These are phyloP conservation scores for Meteorus sp. DNA, from an alignment of 1,140 invertebrate genomes.

Conservation along the genomic window DNA sequence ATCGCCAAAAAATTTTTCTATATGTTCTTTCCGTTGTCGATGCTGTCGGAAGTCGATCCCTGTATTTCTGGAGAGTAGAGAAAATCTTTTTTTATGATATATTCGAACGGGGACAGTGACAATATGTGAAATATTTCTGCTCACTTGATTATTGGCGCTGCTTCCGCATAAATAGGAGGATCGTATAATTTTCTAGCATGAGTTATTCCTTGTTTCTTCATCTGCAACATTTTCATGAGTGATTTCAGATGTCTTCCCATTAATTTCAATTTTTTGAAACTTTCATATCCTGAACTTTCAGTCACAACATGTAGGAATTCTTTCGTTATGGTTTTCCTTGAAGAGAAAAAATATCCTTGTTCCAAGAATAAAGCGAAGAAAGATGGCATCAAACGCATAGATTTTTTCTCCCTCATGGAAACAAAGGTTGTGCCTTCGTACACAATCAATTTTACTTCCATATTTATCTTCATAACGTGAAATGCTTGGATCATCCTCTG, in stretches of 20 bases:
- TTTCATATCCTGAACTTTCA: conserved; percentile 35
- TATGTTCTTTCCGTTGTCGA: conserved; percentile 38
- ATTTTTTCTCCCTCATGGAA: conserved; percentile 28
- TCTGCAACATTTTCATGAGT: conserved; percentile 39
- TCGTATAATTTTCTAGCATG: conserved; percentile 19
- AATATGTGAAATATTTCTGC: background rate
- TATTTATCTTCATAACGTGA: conserved; percentile 22
- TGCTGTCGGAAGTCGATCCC: conserved; percentile 46
- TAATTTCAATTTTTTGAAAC: conserved; percentile 35
- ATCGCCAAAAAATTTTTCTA: conserved; percentile 36
- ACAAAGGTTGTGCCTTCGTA: conserved; percentile 38
- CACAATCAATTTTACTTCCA: conserved; percentile 28
- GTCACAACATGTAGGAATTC: conserved; percentile 31
- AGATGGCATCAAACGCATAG: conserved; percentile 8
- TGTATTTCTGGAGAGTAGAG: conserved; percentile 30
- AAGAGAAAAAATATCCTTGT: conserved; percentile 45
- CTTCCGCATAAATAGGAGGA: conserved; percentile 18
- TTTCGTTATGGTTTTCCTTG: conserved; percentile 30
- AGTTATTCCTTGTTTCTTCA: conserved; percentile 32
- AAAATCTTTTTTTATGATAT: background rate
- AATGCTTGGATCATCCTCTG: conserved; percentile 31
- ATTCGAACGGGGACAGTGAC: no score
- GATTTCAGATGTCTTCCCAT: conserved; percentile 44
- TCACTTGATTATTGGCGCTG: conserved; percentile 32
- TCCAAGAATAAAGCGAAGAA: conserved; percentile 41